Evolutionary conservation across 1,140 invertebrate genomes (phyloP).

Genomic region (Aphis craccivora): DNA sequence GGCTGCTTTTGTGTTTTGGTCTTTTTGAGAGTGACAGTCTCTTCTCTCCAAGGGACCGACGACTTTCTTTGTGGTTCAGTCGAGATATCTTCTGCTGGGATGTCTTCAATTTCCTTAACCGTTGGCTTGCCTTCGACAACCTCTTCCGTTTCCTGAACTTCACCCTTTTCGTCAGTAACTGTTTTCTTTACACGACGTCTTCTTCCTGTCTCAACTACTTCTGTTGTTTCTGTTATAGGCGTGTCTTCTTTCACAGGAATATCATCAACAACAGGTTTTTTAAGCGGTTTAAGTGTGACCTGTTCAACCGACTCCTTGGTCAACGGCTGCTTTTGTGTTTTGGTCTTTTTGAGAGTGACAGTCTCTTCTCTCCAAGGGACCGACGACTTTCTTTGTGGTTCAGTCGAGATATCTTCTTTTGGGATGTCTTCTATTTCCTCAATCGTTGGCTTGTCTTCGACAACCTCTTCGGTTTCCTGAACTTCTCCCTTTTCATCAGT

Average conservation of each 20-base stretch:
- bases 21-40: slow-evolving; percentile 64
- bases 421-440: not conserved
- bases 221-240: not conserved
- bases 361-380: slow-evolving; percentile 63
- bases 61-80: not conserved
- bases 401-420: not conserved
- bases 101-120: not conserved
- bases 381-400: not conserved
- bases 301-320: not conserved
- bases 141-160: not conserved
- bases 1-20: not conserved
- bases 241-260: not conserved
- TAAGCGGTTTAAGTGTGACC: not conserved
- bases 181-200: not conserved
- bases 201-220: not conserved
- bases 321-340: slow-evolving; percentile 47
- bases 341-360: slow-evolving; percentile 60
- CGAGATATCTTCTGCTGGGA: accelerated
- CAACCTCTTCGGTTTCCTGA: not conserved
- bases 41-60: slow-evolving; percentile 65
- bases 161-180: not conserved
- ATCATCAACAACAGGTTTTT: not conserved
- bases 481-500: not conserved
- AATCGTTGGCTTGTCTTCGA: not conserved
- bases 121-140: not conserved